Evolutionary conservation across 1,140 invertebrate genomes (phyloP), one percentile per base, ranked within the genome.

Genomic region (Vanessa atalanta): DNA sequence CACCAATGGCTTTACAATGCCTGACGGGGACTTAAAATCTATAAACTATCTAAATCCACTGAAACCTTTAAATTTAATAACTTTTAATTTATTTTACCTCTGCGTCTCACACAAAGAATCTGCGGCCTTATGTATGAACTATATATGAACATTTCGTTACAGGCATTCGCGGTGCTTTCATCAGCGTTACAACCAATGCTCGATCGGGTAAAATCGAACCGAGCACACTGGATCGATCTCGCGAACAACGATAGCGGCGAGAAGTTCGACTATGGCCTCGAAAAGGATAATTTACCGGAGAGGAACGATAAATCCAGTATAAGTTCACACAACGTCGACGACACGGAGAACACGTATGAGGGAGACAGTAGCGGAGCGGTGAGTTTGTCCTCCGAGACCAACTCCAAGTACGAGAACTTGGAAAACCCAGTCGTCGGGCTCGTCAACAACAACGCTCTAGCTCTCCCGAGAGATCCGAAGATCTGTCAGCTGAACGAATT

Each of bases 101-200:
- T 20, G 20, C 20, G 20, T 20, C 20, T 20, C 20, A 31, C 26
- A 31, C 26, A 3, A 31, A 31, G 0, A 31, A 31, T 31, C 6
- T 31, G 2, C 6, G 26, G 6, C 26, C 26, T 31, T 31, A 31
- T 31, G 3, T 31, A 6, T 31, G 20, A 20, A 20, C 20, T 1
- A 20, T 20, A 23, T 16, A 23, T 23, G 20, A 57, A 71, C 72
- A 51, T 55, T 48, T 70, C 20, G 43, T 93, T 93, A 0, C 87
- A 99, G 97, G 96, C 97, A 80, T 98, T 99, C 88, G 95, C 97
- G 47, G 93, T 95, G 50, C 91, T 98, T 47, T 97, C 96, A 1
- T 94, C 96, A 20, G 95, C 96, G 76, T 87, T 99, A 70, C 94
- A 95, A 78, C 97, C 97, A 11, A 93, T 99, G 83, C 94, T 97